These are phyloP conservation scores for Ennomos fuscantarius DNA, from an alignment of 2,888 invertebrate genomes.

Conservation along the genomic window DNA sequence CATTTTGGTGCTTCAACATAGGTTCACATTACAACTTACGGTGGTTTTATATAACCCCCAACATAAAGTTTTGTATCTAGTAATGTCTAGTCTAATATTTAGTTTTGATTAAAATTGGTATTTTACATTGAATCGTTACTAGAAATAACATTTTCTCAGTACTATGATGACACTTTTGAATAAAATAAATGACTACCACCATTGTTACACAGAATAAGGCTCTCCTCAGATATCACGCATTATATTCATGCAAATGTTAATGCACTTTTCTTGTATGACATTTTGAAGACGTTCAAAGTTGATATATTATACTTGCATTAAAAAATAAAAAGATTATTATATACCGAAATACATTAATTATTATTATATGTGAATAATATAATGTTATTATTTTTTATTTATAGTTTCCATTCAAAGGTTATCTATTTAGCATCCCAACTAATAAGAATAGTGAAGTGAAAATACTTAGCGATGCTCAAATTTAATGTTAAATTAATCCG, in stretches of 20 bases:
- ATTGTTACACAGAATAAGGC: conserved; percentile 56
- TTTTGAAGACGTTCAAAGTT: conserved; percentile 62
- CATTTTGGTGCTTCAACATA: no score
- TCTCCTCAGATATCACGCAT: conserved; percentile 30
- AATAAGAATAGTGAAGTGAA: no score
- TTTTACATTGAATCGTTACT: conserved; percentile 1
- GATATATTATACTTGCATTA: conserved; percentile 54
- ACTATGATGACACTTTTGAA: conserved; percentile 22
- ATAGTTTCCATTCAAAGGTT: no score
- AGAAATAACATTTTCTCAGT: neutral
- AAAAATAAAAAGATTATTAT: conserved; percentile 25
- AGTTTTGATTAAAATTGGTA: no score
- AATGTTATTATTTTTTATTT: neutral
- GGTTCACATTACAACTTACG: no score
- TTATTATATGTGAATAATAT: neutral
- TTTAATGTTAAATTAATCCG: conserved; percentile 15
- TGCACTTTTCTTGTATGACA: conserved; percentile 71
- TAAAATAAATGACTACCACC: conserved; percentile 55
- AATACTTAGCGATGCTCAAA: neutral
- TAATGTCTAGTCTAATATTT: no score
- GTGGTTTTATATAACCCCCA: no score
- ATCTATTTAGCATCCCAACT: no score
- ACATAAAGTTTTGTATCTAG: no score
- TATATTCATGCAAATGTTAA: conserved; percentile 55
- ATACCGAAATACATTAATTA: neutral